Conservation (phyloP, 2,113 vertebrate genomes). For the Guaruba guarouba region DNA sequence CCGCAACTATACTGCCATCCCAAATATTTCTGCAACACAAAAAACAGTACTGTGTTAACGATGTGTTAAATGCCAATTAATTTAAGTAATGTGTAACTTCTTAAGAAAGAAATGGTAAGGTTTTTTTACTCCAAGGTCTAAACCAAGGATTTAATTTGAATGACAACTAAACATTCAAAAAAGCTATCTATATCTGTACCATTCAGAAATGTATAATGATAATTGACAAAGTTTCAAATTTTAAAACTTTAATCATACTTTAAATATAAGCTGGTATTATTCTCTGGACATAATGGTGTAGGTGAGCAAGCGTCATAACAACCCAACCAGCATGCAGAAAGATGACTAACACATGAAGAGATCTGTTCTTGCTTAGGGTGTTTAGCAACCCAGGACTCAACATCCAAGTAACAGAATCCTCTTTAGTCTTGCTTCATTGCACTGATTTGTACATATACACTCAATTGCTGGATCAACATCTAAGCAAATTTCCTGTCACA, state of each 20-base stretch:
- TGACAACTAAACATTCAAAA: not conserved
- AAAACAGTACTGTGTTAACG: constrained; percentile 8
- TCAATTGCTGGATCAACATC: not conserved
- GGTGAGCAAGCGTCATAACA: not conserved
- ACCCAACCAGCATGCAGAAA: not conserved
- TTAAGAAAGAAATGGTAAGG: not conserved
- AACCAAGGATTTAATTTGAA: not conserved
- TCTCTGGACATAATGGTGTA: not conserved
- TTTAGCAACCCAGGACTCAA: not conserved
- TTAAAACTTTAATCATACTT: not conserved
- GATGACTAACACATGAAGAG: not conserved
- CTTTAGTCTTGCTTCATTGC: not conserved
- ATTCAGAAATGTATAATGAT: too few relatives aligned
- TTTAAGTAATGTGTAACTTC: not conserved
- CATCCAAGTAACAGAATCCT: not conserved
- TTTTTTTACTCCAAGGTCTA: not conserved
- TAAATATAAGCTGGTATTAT: not conserved
- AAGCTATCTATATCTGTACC: not conserved
- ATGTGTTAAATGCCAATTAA: not conserved
- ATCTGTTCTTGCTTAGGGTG: not conserved
- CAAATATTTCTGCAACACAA: constrained; percentile 88
- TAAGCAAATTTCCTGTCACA: not conserved
- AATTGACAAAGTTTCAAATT: not conserved
- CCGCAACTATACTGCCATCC: constrained; percentile 93
- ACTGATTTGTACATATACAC: not conserved